Evolutionary conservation across 1,140 invertebrate genomes (phyloP).

Genomic region (Lanistes nyassanus): DNA sequence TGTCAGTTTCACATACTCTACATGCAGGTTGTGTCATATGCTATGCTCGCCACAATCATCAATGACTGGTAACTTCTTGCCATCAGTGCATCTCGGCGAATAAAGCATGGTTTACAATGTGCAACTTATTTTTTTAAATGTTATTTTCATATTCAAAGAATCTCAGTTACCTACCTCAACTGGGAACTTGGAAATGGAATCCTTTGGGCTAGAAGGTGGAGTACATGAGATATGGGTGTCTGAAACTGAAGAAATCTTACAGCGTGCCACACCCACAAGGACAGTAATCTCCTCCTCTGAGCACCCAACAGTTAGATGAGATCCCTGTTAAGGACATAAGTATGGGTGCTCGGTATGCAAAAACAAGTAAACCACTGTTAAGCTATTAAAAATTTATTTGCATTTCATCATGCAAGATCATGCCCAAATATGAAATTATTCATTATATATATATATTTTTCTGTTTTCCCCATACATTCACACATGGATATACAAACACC

Average conservation of each 20-base stretch:
- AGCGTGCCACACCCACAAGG: constrained; percentile 12
- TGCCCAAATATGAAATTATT: not conserved
- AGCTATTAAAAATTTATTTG: not conserved
- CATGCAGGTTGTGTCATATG: not conserved
- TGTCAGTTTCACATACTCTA: not conserved
- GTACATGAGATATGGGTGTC: constrained; percentile 3
- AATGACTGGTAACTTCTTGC: not conserved
- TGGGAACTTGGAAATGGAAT: not conserved
- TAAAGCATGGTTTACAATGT: too few species aligned
- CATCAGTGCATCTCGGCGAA: not conserved
- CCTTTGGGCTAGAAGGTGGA: not conserved
- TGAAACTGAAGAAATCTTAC: constrained; percentile 4
- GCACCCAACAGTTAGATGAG: not conserved
- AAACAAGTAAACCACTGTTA: not conserved
- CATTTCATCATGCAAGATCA: not conserved
- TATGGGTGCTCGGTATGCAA: not conserved
- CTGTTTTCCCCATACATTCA: not conserved
- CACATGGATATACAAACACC: not conserved
- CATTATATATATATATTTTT: not conserved
- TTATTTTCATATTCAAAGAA: too few species aligned
- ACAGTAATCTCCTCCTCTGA: constrained; percentile 1
- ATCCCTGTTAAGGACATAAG: not conserved
- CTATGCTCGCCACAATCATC: not conserved
- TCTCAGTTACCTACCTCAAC: not conserved
- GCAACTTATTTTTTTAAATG: too few species aligned